Percentiles rank a stretch among this genome's conserved stretches.
These are phyloP conservation scores for Calephelis virginiensis DNA, from an alignment of 1,140 invertebrate species.

Conservation along the genomic window DNA sequence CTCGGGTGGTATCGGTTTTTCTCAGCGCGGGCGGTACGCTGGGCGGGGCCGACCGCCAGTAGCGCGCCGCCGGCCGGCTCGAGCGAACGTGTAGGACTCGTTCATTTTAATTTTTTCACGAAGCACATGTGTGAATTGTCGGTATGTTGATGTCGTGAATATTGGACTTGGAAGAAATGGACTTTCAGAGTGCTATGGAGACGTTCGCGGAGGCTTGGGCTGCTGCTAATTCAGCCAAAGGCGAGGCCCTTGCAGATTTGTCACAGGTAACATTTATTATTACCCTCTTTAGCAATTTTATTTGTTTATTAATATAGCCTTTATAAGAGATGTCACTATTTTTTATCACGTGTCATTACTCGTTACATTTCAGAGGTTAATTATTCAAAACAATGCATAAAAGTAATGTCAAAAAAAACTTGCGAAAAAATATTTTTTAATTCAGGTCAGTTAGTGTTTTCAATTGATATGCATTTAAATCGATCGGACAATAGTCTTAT, in stretches of 20 bases:
- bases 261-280: conserved; percentile 79
- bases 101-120: conserved; percentile 32
- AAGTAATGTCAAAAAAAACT: background rate
- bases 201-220: conserved; percentile 98
- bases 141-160: conserved; percentile 73
- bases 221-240: conserved; percentile 90
- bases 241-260: conserved; percentile 75
- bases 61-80: conserved; percentile 65
- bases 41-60: conserved; percentile 69
- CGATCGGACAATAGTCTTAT: conserved; percentile 48
- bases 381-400: too few relatives aligned
- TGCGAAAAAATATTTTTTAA: background rate
- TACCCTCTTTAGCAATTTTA: conserved; percentile 16
- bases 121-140: conserved; percentile 61
- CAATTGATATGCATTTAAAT: conserved; percentile 14
- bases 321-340: background rate
- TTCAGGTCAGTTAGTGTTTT: conserved; percentile 6
- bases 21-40: conserved; percentile 70
- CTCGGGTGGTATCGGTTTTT: conserved; percentile 74
- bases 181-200: conserved; percentile 98
- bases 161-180: conserved; percentile 81
- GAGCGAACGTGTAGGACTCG: conserved; percentile 45
- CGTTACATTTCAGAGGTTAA: too few relatives aligned
- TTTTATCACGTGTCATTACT: too few relatives aligned
- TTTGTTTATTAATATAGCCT: background rate